Evolutionary conservation across 2,888 invertebrate species (phyloP), one percentile per base, ranked within the genome.

Genomic region (Acleris literana): DNA sequence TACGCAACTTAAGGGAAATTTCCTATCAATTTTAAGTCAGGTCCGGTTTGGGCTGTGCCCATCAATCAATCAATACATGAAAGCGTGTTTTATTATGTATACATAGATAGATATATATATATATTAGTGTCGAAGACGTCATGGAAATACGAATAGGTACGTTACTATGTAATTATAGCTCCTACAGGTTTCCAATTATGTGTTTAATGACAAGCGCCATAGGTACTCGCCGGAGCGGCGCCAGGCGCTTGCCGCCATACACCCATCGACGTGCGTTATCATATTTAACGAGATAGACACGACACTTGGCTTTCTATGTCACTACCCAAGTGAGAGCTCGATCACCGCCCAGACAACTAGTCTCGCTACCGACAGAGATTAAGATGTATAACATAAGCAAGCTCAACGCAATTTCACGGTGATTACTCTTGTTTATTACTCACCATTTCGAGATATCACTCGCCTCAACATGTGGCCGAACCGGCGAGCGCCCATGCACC

Each of bases 401-500:
- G 56, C 44, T 44, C 25, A 20, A 22, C n/a, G 18, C 18, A 49
- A 49, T 49, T 49, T 5, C 20, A 49, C 49, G 20, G 49, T 49
- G n/a, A 18, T 49, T 49, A 11, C 18, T 49, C 18, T 20, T 20
- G 9, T 20, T 20, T 18, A 49, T 49, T 20, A 77, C 92, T 90
- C 76, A 92, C 92, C 92, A 76, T 91, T 92, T 84, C 91, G 85
- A 75, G 92, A 92, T 72, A 92, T 87, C 67, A 92, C 92, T 69
- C 92, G 80, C 65, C 92, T 79, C 60, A 92, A 80, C 79, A 92
- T 69, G 69, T 92, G 90, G 3, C 92, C 91, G 69, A 92, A 82
- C 39, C 92, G 85, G 1, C 90, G 78, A 11, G 92, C 92, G n/a
- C 92, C 92, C 83, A 92, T 77, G 68, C 92, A 92, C 73, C 87